Evolutionary conservation across 2,113 vertebrate species (phyloP).

Genomic region (Prionailurus viverrinus): DNA sequence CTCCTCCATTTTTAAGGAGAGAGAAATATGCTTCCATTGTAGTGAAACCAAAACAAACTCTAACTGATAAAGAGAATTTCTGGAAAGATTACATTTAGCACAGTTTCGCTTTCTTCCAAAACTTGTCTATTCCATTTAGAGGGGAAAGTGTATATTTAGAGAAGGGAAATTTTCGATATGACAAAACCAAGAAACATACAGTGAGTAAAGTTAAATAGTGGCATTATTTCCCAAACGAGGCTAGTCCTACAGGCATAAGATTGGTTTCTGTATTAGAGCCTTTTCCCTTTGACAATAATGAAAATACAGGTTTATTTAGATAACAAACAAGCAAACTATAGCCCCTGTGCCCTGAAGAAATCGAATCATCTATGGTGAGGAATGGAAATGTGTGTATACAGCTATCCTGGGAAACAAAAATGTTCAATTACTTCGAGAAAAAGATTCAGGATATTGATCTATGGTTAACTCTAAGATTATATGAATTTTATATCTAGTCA

Average conservation of each 20-base stretch:
- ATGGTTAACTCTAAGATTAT: conserved; percentile 57
- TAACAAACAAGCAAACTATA: conserved; percentile 35
- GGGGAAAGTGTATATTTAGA: not conserved
- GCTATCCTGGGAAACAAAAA: conserved; percentile 64
- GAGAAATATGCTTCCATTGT: not conserved
- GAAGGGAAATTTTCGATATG: not conserved
- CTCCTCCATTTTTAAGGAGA: not conserved
- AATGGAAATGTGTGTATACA: conserved; percentile 42
- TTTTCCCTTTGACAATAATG: conserved; percentile 35
- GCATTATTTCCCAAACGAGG: conserved; percentile 53
- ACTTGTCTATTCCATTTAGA: not conserved
- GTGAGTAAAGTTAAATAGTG: not conserved
- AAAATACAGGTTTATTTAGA: conserved; percentile 36
- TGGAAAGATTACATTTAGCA: conserved; percentile 15
- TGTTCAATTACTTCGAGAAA: conserved; percentile 68
- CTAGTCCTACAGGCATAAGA: not conserved
- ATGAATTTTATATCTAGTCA: conserved; percentile 68
- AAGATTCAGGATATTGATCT: conserved; percentile 62
- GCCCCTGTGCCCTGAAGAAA: not conserved
- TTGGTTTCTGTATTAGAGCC: not conserved
- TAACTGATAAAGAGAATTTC: not conserved
- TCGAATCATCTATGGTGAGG: not conserved
- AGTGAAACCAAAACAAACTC: not conserved
- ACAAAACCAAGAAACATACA: conserved; percentile 8
- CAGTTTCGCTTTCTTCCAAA: not conserved